Conservation (phyloP, 2,888 invertebrate species). For the Homarus gammarus region DNA sequence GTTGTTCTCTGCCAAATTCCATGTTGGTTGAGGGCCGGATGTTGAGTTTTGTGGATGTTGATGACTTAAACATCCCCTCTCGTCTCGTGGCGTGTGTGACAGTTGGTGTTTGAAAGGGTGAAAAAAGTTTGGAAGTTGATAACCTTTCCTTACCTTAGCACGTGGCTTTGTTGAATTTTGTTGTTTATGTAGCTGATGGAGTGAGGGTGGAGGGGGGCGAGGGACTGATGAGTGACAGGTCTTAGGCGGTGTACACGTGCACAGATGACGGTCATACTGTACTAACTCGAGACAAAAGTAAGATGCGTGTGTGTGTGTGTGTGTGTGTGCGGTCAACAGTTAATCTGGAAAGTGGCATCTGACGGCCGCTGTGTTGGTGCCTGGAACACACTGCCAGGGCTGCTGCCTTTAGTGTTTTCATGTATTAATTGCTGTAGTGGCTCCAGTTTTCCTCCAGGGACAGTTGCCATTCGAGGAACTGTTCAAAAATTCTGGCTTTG, state of each 20-base stretch:
- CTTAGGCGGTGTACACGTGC: not conserved
- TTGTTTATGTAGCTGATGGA: not conserved
- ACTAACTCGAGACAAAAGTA: not conserved
- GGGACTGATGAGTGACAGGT: not conserved
- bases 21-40: not conserved
- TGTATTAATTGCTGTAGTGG: not conserved
- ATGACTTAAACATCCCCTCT: not conserved
- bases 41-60: not conserved
- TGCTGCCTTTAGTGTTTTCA: too few species aligned
- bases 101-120: not conserved
- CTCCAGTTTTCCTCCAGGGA: not conserved
- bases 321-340: not conserved
- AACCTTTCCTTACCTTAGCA: slow-evolving; percentile 20
- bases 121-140: not conserved
- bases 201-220: not conserved
- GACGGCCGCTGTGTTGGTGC: slow-evolving; percentile 9
- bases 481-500: not conserved
- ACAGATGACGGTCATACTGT: not conserved
- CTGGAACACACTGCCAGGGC: too few species aligned
- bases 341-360: slow-evolving; percentile 1
- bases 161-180: slow-evolving; percentile 22
- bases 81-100: not conserved
- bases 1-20: slow-evolving; percentile 39
- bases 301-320: too few species aligned
- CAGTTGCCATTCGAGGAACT: not conserved